Percentiles rank a stretch among this genome's conserved stretches.
These are phyloP conservation scores for Prolemur simus DNA, from an alignment of 2,113 vertebrate genomes.

Conservation along the genomic window DNA sequence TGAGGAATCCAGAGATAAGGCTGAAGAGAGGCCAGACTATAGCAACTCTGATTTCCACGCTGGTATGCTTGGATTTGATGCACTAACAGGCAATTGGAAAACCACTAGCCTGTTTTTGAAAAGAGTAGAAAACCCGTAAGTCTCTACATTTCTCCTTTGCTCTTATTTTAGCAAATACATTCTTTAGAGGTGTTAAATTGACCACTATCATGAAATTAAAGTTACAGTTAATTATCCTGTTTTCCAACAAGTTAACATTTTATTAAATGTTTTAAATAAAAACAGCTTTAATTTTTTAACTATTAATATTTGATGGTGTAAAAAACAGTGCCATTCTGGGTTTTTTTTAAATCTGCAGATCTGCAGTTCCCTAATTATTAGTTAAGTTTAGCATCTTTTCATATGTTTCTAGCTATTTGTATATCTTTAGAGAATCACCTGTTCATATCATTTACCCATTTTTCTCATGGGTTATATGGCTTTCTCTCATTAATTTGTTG, in stretches of 20 bases:
- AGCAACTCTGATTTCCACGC: not conserved
- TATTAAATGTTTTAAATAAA: not conserved
- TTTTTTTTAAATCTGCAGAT: not conserved
- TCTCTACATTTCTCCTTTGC: not conserved
- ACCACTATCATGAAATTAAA: not conserved
- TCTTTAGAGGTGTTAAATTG: slow-evolving; percentile 5
- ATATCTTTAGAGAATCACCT: not conserved
- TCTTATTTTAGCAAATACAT: slow-evolving; percentile 1
- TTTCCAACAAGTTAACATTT: slow-evolving; percentile 9
- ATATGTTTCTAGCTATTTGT: not conserved
- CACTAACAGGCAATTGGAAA: not conserved
- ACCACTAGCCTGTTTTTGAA: not conserved
- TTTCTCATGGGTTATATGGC: not conserved
- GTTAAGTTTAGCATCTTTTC: not conserved
- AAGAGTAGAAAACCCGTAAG: not conserved
- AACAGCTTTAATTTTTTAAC: not conserved
- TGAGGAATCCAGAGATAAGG: not conserved
- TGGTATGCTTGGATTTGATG: not conserved
- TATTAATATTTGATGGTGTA: not conserved
- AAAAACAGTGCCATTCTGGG: not conserved
- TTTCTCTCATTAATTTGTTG: not conserved
- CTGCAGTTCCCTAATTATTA: not conserved
- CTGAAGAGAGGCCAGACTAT: not conserved
- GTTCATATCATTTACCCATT: not conserved
- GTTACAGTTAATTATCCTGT: not conserved